phyloP scores from a whole-genome alignment of 2,888 invertebrate genomes.

The Marronus borbonicus region DNA sequence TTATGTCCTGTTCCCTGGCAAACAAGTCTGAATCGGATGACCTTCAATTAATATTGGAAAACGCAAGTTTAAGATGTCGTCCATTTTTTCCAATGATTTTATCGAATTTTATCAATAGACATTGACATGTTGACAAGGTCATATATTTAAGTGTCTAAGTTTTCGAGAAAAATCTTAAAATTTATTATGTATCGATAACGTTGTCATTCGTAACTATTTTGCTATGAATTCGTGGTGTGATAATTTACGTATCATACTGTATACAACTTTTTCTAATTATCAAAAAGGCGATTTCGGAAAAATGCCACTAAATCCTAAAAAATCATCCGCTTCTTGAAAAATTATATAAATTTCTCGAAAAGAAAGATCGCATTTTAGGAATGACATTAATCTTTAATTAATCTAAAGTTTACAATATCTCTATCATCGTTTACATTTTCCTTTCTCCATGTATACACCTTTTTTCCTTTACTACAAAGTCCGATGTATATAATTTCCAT shows the following conservation, averaged over 20 bases:
- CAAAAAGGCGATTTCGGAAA: too few species aligned
- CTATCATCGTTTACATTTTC: constrained; percentile 5
- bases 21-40: constrained; percentile 19
- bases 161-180: background rate
- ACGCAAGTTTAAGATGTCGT: constrained; percentile 13
- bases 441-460: constrained; percentile 8
- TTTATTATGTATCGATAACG: constrained; percentile 35
- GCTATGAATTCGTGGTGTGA: constrained; percentile 32
- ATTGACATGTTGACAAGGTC: constrained; percentile 35
- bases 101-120: background rate
- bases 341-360: background rate
- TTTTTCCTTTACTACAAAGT: background rate
- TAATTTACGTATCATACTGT: constrained; percentile 1
- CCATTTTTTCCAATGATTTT: constrained; percentile 4
- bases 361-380: background rate
- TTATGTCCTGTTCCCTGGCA: background rate
- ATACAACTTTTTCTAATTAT: too few species aligned
- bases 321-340: too few species aligned
- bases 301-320: too few species aligned
- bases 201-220: constrained; percentile 7
- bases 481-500: constrained; percentile 40
- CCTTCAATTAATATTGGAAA: constrained; percentile 40
- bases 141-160: background rate
- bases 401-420: background rate
- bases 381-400: background rate